Percentiles rank a stretch among this genome's conserved stretches.
phyloP scores from a whole-genome alignment of 1,140 invertebrate species.

The Diachasmimorpha longicaudata region DNA sequence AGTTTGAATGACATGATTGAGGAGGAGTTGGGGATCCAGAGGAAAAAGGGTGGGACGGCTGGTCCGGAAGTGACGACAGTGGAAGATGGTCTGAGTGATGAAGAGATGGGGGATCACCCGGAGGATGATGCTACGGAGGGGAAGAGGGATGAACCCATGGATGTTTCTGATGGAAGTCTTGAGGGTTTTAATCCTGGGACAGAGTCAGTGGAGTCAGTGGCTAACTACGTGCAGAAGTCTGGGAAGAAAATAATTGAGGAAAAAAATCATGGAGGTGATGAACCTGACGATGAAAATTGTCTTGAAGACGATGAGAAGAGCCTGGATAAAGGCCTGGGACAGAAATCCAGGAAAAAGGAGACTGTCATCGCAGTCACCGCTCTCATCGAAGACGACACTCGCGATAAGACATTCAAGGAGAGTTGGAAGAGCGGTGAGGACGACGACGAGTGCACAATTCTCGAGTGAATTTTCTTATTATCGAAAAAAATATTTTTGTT shows the following conservation, averaged over 20 bases:
- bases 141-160: neutral
- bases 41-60: neutral
- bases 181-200: too few relatives aligned
- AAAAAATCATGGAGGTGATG: slow-evolving; percentile 1
- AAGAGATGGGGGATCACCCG: neutral
- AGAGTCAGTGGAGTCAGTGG: too few relatives aligned
- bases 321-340: neutral
- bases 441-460: slow-evolving; percentile 36
- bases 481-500: neutral
- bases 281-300: slow-evolving; percentile 8
- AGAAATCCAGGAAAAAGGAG: slow-evolving; percentile 21
- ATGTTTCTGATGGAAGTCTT: slow-evolving; percentile 13
- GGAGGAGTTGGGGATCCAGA: neutral
- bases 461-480: slow-evolving; percentile 27
- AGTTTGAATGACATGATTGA: slow-evolving; percentile 48
- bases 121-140: slow-evolving; percentile 30
- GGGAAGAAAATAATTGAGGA: neutral
- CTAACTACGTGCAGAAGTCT: too few relatives aligned
- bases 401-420: neutral
- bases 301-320: slow-evolving; percentile 40
- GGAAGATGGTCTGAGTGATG: neutral
- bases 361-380: slow-evolving; percentile 35
- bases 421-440: slow-evolving; percentile 30
- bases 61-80: neutral
- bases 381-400: slow-evolving; percentile 33